Evolutionary conservation across 1,140 invertebrate genomes (phyloP).

Genomic region (Bombus difficillimus): DNA sequence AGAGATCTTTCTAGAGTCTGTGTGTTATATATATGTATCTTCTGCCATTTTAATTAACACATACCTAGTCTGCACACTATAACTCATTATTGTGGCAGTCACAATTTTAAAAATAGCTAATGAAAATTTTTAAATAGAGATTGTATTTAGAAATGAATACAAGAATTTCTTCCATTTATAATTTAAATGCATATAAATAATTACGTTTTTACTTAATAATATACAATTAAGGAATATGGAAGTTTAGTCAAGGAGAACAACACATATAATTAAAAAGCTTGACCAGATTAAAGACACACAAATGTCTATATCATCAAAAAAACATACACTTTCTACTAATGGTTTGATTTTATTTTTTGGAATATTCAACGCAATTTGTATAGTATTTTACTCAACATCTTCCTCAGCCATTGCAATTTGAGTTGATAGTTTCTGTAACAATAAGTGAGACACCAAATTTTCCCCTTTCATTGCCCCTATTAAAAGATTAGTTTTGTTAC

Average conservation of each 20-base stretch:
- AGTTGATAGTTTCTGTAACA: slow-evolving; percentile 76
- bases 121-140: slow-evolving; percentile 10
- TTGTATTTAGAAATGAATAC: slow-evolving; percentile 34
- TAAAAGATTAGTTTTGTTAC: slow-evolving; percentile 25
- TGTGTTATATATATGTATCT: background rate
- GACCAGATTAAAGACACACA: slow-evolving; percentile 48
- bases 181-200: slow-evolving; percentile 38
- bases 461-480: too few relatives aligned
- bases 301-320: slow-evolving; percentile 52
- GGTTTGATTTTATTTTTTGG: slow-evolving; percentile 66
- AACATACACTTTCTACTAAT: slow-evolving; percentile 63
- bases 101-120: background rate
- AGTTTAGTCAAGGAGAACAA: slow-evolving; percentile 45
- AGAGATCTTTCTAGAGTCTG: slow-evolving; percentile 16
- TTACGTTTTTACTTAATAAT: slow-evolving; percentile 16
- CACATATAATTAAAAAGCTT: slow-evolving; percentile 29
- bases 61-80: background rate
- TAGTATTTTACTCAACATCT: slow-evolving; percentile 78
- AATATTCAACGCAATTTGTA: slow-evolving; percentile 66
- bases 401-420: slow-evolving; percentile 78
- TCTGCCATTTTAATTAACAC: slow-evolving; percentile 4
- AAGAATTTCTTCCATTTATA: slow-evolving; percentile 29
- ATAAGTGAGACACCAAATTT: slow-evolving; percentile 49
- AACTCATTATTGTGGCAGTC: slow-evolving; percentile 23
- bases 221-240: slow-evolving; percentile 49